Conservation (phyloP, 2,113 vertebrate species). For the Pseudois nayaur region DNA sequence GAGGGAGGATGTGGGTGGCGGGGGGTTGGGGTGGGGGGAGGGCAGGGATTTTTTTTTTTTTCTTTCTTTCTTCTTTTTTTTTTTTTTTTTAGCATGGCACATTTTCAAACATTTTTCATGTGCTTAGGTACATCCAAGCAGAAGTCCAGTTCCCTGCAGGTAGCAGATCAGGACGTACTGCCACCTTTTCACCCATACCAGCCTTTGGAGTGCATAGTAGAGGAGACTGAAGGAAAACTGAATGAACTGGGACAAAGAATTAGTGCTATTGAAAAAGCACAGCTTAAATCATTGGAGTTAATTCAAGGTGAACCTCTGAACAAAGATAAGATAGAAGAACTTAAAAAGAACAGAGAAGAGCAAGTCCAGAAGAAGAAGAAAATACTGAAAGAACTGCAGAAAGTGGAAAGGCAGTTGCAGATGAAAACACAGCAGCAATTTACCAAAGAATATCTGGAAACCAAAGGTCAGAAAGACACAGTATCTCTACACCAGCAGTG, state of each 20-base stretch:
- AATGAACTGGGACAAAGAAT: slow-evolving; percentile 99
- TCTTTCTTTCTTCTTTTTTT: background rate
- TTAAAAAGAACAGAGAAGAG: slow-evolving; percentile 99
- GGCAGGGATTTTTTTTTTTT: background rate
- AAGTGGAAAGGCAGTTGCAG: slow-evolving; percentile 99
- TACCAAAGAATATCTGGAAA: slow-evolving; percentile 99
- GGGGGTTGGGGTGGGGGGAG: too few species aligned
- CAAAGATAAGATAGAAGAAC: slow-evolving; percentile 99
- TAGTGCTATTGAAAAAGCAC: slow-evolving; percentile 99
- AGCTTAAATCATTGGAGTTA: slow-evolving; percentile 97
- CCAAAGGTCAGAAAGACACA: slow-evolving; percentile 93
- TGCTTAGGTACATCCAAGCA: slow-evolving; percentile 93
- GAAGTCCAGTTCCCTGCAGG: slow-evolving; percentile 94
- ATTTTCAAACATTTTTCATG: slow-evolving; percentile 89
- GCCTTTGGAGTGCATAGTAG: slow-evolving; percentile 99
- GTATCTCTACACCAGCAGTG: slow-evolving; percentile 84
- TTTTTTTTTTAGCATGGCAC: slow-evolving; percentile 83
- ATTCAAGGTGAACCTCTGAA: slow-evolving; percentile 99
- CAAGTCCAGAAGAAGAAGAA: slow-evolving; percentile 99
- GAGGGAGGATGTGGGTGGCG: too few species aligned
- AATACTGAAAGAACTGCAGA: slow-evolving; percentile 99
- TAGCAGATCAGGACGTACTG: slow-evolving; percentile 93
- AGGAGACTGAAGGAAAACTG: slow-evolving; percentile 99
- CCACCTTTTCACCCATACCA: slow-evolving; percentile 98
- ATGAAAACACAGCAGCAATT: slow-evolving; percentile 99